Evolutionary conservation across 1,140 invertebrate genomes (phyloP), one percentile per base, ranked within the genome.

Genomic region (Papilio polytes): DNA sequence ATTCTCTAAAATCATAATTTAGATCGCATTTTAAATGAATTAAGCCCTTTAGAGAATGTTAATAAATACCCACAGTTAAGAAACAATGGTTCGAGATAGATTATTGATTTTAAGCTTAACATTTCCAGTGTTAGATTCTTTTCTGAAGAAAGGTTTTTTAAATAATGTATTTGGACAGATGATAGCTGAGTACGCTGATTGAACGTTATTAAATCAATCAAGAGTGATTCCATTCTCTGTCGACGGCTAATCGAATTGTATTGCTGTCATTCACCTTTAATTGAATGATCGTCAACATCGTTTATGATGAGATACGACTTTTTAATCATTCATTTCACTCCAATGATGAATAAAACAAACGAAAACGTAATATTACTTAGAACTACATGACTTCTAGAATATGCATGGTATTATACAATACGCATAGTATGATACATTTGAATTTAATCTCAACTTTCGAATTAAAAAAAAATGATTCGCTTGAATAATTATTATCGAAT

Each of bases 251-350:
- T 53, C 22, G 44, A 76, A 76, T 76, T 76, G 74, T 76, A 76
- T 76, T 12, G n/a, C 74, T 76, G 74, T 46, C 74, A 51, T 51
- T 76, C 74, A 76, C n/a, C 44, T 20, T 76, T 76, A 76, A 76
- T 76, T 76, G 41, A 76, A 76, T 76, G 74, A 76, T 76, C 10
- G 74, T 76, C 72, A 73, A 73, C 72, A 41, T n/a, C 3, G 70
- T 73, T 44, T 46, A 73, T 36, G 36, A 46, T 46, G 18, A n/a
- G 31, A 44, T 73, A 41, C 63, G 22, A 70, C 3, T 70, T 70
- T 70, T 26, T 66, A n/a, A 26, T 13, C 22, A 66, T 66, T 31
- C 56, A 59, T 26, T 20, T 22, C 63, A 31, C 13, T 15, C 26
- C 22, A 36, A 31, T 66, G 22, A 66, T 66, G 22, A 20, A 66